Evolutionary conservation across 2,888 invertebrate species (phyloP), one percentile per base, ranked within the genome.

Genomic region (Hirtodrosophila duncani): DNA sequence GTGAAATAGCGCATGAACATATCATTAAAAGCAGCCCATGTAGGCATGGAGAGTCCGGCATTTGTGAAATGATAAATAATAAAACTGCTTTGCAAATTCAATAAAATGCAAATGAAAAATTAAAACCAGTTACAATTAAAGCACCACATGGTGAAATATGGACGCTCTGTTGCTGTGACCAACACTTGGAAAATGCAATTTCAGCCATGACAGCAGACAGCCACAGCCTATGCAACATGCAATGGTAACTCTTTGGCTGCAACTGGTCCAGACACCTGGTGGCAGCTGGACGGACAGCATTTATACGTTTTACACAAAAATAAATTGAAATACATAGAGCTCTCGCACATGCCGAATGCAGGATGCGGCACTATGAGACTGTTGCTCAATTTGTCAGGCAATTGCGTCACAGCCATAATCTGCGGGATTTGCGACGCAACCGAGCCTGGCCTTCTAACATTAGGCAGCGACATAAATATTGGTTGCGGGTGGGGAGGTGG

Each of bases 371-470:
- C 27, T 33, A 38, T 11, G 29, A 26, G 36, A 30, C 37, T 38
- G 20, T 13, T 38, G 51, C 49, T 31, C 31, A 68, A 71, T 71
- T 74, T 71, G 64, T 68, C 75, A 55, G 61, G 24, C 24, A 53
- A 61, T 69, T 69, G 59, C 57, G 53, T 63, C 72, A 67, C 45
- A 50, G 57, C 23, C 37, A 38, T 41, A 49, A 41, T 33, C 55
- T 52, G 36, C 10, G 17, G 30, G 30, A 43, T 43, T 21, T 34
- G 13, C 21, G 21, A 13, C 21, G 20, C 21, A 11, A 34, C 34
- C 20, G 20, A 4, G 30, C n/a, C 5, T 6, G 13, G 23, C 9
- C 36, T 36, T 36, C 36, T 36, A 36, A 36, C 5, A n/a, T 5
- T 9, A 18, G 34, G 13, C 21, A 36, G 20, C 36, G n/a, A 11